Base-by-base conservation (phyloP, 2,113 vertebrate genomes). In the Ceyx melanurus region DNA sequence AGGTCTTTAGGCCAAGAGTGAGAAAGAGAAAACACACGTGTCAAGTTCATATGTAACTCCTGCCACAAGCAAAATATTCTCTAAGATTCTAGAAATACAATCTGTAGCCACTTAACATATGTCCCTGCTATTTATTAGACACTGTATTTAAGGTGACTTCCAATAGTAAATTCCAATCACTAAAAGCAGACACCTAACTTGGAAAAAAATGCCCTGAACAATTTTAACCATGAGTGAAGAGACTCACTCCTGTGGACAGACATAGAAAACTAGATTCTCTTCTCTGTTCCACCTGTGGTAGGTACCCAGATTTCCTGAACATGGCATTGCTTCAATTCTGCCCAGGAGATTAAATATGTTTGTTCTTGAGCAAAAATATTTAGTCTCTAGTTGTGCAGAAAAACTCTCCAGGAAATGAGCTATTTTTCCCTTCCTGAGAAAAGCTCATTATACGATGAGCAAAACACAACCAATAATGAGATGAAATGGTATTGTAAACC, bases 341-440 rank as follows among this genome's bases (percentile, higher is more conserved):
- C 45, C 61, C 12, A 57, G 62, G 84, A 79, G 65, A 79, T 76
- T 53, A 78, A 91, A 48, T 70, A 26, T 9, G 86, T 93, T 51
- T 84, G 13, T 76, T 73, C 46, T 76, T 85, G 35, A 79, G 54
- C 33, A 86, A 75, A 88, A 96, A 73, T 13, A 82, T 31, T 61
- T n/a, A 86, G 74, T 79, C 31, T 92, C 22, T 85, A 71, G 35
- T 33, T 78, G 0, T 21, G 42, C 68, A 80, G 33, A 93, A 86
- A 84, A 82, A 62, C 23, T 68, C 65, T 74, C 28, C 62, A 83
- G 88, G 88, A 91, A 94, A 92, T 92, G 17, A 96, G 78, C 37
- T 91, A 21, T 76, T 84, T 77, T 80, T 85, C 64, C 57, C 43
- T 90, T 92, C 81, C 72, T 85, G 75, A 86, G 94, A 50, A 96